A percentile compares a stretch with the other conserved stretches of the same genome.
phyloP scores from a whole-genome alignment of 2,888 invertebrate genomes.

The Lordiphosa andalusiaca region DNA sequence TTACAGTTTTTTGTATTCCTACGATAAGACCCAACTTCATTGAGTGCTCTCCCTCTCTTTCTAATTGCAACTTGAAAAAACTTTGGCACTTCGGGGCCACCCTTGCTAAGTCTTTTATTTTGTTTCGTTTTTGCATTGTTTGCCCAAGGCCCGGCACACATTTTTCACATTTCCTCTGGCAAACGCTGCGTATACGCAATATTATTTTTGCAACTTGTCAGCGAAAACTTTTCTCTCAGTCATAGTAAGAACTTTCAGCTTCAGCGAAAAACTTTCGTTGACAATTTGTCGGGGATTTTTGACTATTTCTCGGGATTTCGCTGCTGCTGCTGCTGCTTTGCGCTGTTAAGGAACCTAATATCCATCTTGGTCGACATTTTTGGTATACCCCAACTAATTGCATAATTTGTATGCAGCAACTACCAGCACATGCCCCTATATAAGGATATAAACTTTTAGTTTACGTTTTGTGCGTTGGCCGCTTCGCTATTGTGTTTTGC shows the following conservation, averaged over 20 bases:
- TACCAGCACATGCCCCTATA: conserved; percentile 29
- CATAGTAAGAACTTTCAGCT: conserved; percentile 20
- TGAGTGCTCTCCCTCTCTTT: conserved; percentile 3
- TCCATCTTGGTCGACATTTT: conserved; percentile 30
- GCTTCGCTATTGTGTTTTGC: conserved; percentile 53
- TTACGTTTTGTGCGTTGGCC: conserved; percentile 28
- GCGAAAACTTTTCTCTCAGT: conserved; percentile 37
- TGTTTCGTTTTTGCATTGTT: conserved; percentile 25
- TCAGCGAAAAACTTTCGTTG: conserved; percentile 57
- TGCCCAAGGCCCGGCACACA: conserved; percentile 16
- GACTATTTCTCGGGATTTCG: conserved; percentile 36
- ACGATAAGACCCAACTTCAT: no score
- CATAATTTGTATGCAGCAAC: conserved; percentile 79
- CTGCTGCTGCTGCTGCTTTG: conserved; percentile 32
- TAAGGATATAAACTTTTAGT: conserved; percentile 47
- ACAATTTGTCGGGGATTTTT: conserved; percentile 64
- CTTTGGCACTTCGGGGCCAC: conserved; percentile 21
- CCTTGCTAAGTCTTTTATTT: conserved; percentile 10
- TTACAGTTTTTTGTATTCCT: no score
- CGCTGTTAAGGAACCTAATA: conserved; percentile 43
- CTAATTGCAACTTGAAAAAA: conserved; percentile 62
- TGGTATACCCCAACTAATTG: conserved; percentile 64
- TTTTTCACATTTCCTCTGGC: conserved; percentile 7
- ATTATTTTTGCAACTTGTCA: conserved; percentile 45
- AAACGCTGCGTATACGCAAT: conserved; percentile 43